Percentiles rank a stretch among this genome's conserved stretches.
Conservation (phyloP, 1,140 invertebrate species). For the Caenorhabditis remanei region DNA sequence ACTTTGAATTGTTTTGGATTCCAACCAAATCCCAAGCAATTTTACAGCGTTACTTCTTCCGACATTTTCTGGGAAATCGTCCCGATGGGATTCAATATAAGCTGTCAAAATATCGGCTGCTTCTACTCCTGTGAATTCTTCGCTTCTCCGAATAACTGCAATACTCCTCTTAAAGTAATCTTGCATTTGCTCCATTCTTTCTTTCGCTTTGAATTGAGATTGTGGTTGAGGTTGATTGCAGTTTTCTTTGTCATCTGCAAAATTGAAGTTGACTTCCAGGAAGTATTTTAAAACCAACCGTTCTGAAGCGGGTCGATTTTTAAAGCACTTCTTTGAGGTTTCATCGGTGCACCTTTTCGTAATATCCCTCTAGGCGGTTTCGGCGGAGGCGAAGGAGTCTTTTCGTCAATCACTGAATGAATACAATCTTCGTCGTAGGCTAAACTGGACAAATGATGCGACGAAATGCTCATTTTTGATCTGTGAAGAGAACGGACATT, state of each 20-base stretch:
- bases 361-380: conserved; percentile 44
- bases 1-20: conserved; percentile 28
- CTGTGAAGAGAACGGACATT: conserved; percentile 32
- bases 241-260: conserved; percentile 41
- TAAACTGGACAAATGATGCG: background rate
- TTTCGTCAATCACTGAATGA: conserved; percentile 10
- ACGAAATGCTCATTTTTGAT: conserved; percentile 31
- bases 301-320: conserved; percentile 28
- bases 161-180: conserved; percentile 34
- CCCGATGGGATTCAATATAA: conserved; percentile 12
- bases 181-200: conserved; percentile 31
- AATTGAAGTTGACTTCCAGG: background rate
- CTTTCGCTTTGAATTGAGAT: conserved; percentile 33
- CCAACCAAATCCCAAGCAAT: conserved; percentile 25
- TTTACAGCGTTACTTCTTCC: conserved; percentile 33
- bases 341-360: conserved; percentile 32
- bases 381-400: conserved; percentile 15
- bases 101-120: conserved; percentile 36
- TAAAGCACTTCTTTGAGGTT: conserved; percentile 15
- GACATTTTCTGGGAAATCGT: conserved; percentile 22
- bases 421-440: conserved; percentile 17
- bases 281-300: background rate
- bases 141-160: background rate
- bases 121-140: conserved; percentile 21
- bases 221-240: background rate